Conservation (phyloP, 2,888 invertebrate species). For the Drosophila stalkeri region DNA sequence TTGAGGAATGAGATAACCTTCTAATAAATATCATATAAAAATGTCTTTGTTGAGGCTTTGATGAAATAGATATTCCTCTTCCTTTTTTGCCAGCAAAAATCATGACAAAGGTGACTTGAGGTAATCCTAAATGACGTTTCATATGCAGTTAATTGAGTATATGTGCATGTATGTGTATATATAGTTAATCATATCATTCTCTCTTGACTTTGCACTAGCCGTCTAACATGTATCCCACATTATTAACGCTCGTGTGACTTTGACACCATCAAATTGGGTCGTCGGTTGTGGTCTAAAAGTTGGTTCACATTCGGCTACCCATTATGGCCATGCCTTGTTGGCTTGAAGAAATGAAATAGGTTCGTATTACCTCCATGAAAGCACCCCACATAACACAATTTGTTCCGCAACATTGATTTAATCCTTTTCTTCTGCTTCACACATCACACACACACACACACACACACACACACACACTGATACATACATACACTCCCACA, state of each 20-base stretch:
- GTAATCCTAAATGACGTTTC: constrained; percentile 5
- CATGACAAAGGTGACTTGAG: neutral
- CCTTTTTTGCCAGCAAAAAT: neutral
- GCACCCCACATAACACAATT: constrained; percentile 66
- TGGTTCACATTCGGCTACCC: constrained; percentile 21
- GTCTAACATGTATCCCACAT: constrained; percentile 42
- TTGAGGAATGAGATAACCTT: neutral
- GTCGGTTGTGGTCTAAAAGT: constrained; percentile 58
- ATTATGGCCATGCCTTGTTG: constrained; percentile 73
- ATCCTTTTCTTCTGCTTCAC: constrained; percentile 67
- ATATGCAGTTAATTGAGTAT: constrained; percentile 33
- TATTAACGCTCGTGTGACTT: constrained; percentile 79
- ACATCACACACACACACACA: constrained; percentile 24
- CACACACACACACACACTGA: constrained; percentile 13
- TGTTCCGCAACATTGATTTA: constrained; percentile 80
- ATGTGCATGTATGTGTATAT: constrained; percentile 4
- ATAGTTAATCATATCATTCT: constrained; percentile 18
- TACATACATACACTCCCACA: constrained; percentile 15
- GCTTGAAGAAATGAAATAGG: constrained; percentile 64
- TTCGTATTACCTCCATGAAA: constrained; percentile 62
- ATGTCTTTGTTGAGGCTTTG: neutral
- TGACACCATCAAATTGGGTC: constrained; percentile 78
- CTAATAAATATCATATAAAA: neutral
- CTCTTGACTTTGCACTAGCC: constrained; percentile 18
- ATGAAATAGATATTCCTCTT: neutral